Evolutionary conservation across 2,888 invertebrate genomes (phyloP).

Genomic region (Antitype chi): DNA sequence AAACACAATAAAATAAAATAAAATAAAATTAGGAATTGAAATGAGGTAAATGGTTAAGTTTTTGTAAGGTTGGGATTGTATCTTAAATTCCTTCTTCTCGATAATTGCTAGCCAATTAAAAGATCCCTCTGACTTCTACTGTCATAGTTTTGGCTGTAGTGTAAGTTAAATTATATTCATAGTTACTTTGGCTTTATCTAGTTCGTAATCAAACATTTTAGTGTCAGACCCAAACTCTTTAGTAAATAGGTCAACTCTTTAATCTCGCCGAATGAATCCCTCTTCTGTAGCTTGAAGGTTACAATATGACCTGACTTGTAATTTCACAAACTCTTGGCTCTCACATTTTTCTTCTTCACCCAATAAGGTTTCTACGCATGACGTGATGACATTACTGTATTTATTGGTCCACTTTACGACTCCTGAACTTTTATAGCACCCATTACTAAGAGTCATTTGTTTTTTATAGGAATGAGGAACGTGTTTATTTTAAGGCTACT

Average conservation of each 20-base stretch:
- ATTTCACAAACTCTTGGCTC: not conserved
- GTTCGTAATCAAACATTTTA: not conserved
- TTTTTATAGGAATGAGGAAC: constrained; percentile 29
- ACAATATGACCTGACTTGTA: not conserved
- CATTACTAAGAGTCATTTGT: constrained; percentile 31
- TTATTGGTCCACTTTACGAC: constrained; percentile 29
- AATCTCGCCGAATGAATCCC: not conserved
- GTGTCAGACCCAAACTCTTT: not conserved
- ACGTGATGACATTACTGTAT: constrained; percentile 14
- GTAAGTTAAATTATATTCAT: not conserved
- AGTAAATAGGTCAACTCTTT: not conserved
- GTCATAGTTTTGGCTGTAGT: not conserved
- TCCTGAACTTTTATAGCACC: constrained; percentile 23
- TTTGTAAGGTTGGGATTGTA: not conserved
- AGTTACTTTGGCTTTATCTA: not conserved
- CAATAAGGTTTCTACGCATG: not conserved
- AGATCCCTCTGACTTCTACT: not conserved
- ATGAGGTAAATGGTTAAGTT: constrained; percentile 40
- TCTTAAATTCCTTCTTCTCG: constrained; percentile 7
- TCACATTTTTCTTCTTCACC: not conserved
- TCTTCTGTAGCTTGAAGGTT: not conserved
- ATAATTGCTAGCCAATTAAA: not conserved
- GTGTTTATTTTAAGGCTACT: constrained; percentile 19
- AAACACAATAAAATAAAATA: no score
- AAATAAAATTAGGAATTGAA: constrained; percentile 19